Evolutionary conservation across 2,113 vertebrate species (phyloP), one percentile per base, ranked within the genome.

Genomic region (Pelmatolapia mariae): DNA sequence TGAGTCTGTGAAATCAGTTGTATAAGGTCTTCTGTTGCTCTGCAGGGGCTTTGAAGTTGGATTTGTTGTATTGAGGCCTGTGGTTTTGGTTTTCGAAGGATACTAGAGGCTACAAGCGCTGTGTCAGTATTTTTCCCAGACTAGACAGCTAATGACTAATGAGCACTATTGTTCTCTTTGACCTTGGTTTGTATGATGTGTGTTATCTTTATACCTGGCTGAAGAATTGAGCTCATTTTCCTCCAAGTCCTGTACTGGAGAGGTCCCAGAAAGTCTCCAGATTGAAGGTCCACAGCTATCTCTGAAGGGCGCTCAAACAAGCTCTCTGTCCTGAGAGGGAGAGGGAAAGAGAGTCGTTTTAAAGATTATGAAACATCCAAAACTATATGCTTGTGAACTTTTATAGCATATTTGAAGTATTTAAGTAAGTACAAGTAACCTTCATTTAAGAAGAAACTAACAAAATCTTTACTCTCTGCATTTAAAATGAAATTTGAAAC

Each of bases 221-320:
- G 84, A 71, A 96, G 83, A 36, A 94, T 40, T 3, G 93, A 92
- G 84, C 80, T 93, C 93, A 96, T 96, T 87, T 94, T 96, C 90
- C 94, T 96, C 96, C 96, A 96, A 68, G 54, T 93, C 26, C 90
- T 89, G 90, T 96, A 96, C 89, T 96, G 95, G 73, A 96, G 81
- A 54, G 96, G 96, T 5, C 96, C 96, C 86, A 96, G 81, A 71
- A 94, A 93, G 43, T 94, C 91, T 56, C 91, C 96, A 3, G 94
- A 79, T 88, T 96, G 91, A 86, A 96, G 84, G 33, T 92, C 92
- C 18, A 84, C 85, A 38, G 10, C 43, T 47, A 95, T 94, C 73
- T 94, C 91, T 18, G 85, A 66, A 16, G 94, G 95, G 19, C 45
- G 78, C 66, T 94, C 89, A 91, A 96, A 96, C 76, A 93, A 68